phyloP scores from a whole-genome alignment of 2,113 vertebrate genomes.

The Loxodonta africana region DNA sequence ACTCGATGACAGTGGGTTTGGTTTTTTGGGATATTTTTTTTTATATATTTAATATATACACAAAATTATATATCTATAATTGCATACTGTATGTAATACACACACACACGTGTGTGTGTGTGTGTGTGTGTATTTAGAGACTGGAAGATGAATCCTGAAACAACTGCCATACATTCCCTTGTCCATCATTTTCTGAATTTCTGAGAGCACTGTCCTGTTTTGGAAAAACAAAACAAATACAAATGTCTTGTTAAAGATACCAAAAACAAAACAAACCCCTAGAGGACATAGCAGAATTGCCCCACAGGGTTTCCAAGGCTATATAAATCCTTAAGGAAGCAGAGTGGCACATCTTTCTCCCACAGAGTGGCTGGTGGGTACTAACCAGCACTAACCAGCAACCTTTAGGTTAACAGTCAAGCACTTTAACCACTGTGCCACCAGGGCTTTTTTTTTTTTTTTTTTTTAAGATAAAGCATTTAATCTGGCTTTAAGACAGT shows the following conservation, averaged over 20 bases:
- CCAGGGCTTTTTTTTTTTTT: too few relatives aligned
- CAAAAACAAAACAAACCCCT: too few relatives aligned
- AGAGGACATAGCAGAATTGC: too few relatives aligned
- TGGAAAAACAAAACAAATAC: slow-evolving; percentile 25
- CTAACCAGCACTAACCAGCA: too few relatives aligned
- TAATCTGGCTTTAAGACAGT: not conserved
- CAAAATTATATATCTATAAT: not conserved
- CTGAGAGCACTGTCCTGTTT: not conserved
- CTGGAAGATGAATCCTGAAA: not conserved
- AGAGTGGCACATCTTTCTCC: too few relatives aligned
- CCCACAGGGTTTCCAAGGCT: too few relatives aligned
- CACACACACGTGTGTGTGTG: not conserved
- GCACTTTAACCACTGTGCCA: too few relatives aligned
- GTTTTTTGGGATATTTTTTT: too few relatives aligned
- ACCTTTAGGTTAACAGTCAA: too few relatives aligned
- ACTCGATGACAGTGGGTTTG: too few relatives aligned
- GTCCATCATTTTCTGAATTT: slow-evolving; percentile 23
- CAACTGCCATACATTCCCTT: not conserved
- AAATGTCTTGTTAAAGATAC: not conserved
- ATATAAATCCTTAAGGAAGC: too few relatives aligned
- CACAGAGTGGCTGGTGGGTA: too few relatives aligned
- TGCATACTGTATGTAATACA: not conserved
- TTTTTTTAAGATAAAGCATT: slow-evolving; percentile 4
- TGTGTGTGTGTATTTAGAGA: not conserved
- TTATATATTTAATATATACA: not conserved